A percentile compares a stretch with the other conserved stretches of the same genome.
phyloP scores from a whole-genome alignment of 2,888 invertebrate genomes.

The Caenorhabditis becei region DNA sequence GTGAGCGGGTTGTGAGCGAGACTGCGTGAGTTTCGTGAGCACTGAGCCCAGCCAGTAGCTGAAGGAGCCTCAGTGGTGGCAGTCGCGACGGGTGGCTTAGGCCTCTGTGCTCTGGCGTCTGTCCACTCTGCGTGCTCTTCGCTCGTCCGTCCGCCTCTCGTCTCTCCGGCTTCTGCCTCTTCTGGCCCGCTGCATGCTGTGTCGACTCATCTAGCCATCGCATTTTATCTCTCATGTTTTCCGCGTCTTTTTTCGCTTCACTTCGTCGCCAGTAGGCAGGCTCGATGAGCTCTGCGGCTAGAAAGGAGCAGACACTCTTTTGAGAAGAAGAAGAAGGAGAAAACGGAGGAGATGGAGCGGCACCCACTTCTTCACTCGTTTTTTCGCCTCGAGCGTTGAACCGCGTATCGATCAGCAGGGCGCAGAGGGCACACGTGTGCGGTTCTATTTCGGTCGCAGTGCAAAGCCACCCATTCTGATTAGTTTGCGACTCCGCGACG shows the following conservation, averaged over 20 bases:
- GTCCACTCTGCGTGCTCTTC: constrained; percentile 6
- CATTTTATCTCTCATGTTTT: constrained; percentile 17
- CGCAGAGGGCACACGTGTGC: constrained; percentile 8
- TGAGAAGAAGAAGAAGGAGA: constrained; percentile 21
- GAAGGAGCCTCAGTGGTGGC: constrained; percentile 12
- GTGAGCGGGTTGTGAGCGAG: constrained; percentile 40
- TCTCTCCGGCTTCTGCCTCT: constrained; percentile 29
- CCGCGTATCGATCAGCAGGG: constrained; percentile 15
- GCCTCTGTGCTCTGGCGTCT: background rate
- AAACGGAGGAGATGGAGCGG: constrained; percentile 20
- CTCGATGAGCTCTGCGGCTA: constrained; percentile 17
- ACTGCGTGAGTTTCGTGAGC: constrained; percentile 18
- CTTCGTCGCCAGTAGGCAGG: constrained; percentile 19
- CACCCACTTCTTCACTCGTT: constrained; percentile 26
- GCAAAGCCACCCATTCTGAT: constrained; percentile 42
- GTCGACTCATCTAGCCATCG: constrained; percentile 28
- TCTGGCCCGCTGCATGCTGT: constrained; percentile 1
- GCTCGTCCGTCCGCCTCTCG: constrained; percentile 1
- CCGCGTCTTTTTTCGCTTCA: constrained; percentile 31
- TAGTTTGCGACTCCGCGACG: constrained; percentile 18
- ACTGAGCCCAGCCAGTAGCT: constrained; percentile 10
- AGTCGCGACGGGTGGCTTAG: constrained; percentile 18
- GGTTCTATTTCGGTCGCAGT: constrained; percentile 24
- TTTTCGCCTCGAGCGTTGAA: constrained; percentile 23
- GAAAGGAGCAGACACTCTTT: constrained; percentile 23